Evolutionary conservation across 2,797 vertebrate species (phyloP), one percentile per base, ranked within the genome.

Genomic region (Oceanodroma leucorhoa): DNA sequence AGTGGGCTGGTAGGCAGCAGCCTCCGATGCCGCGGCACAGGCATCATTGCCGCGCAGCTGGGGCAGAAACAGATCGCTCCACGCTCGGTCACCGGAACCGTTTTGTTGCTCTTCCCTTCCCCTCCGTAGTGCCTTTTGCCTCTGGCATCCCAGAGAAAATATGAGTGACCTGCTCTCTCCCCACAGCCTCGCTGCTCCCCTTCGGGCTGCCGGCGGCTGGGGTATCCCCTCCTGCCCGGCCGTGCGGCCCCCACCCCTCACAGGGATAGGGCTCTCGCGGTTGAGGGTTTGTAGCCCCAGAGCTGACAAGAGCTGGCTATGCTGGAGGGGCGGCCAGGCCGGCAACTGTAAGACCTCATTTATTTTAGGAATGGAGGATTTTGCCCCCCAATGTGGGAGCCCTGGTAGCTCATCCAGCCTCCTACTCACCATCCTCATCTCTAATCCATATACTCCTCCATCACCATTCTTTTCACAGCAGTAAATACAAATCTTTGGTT

Each of bases 161-260:
- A 51, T 0, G 43, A 77, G 57, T 22, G 48, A 48, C 58, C 29
- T 83, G 50, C 50, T 38, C 21, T 51, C 73, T 69, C 54, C 48
- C 50, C 10, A 2, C 45, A 61, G 82, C 61, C 53, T 71, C 0
- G 0, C 38, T 1, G 0, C 24, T 57, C 51, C 45, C 22, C 22
- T 30, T 23, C 1, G 1, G 55, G 57, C 32, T 82, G 22, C 64
- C 4, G 3, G 41, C 22, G 78, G 65, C 45, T 61, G 16, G 11
- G 40, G 19, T 6, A 16, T 11, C 36, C 50, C 45, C 23, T 58
- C 50, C 41, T 61, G 26, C 34, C 43, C 2, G 0, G 17, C 27
- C 1, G 0, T 17, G 40, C 2, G 3, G 29, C 24, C 43, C n/a
- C 40, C 4, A 1, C 8, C 38, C 41, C 11, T 1, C 0, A 0